phyloP scores from a whole-genome alignment of 2,113 vertebrate genomes.

The Pitta sordida region DNA sequence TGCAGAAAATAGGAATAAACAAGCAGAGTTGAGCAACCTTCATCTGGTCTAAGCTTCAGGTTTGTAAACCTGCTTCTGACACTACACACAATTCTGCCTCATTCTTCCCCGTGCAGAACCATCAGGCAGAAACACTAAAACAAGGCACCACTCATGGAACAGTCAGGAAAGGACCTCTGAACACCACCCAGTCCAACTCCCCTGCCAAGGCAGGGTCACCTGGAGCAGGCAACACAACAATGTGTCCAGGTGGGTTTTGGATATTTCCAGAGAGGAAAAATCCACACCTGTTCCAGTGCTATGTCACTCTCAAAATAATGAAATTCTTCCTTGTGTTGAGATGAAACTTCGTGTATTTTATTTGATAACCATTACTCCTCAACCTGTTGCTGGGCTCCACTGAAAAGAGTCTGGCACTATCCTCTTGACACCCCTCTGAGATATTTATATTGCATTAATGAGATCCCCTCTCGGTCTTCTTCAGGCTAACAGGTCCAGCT shows the following conservation, averaged over 20 bases:
- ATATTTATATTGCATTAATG: neutral
- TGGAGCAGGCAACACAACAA: neutral
- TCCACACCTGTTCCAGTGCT: neutral
- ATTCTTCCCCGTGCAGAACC: neutral
- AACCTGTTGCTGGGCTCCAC: accelerated
- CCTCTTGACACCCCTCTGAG: neutral
- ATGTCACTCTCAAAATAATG: neutral
- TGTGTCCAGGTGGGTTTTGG: neutral
- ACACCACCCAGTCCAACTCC: accelerated
- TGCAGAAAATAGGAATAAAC: neutral
- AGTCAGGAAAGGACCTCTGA: neutral
- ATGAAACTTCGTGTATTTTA: neutral
- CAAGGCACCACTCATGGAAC: neutral
- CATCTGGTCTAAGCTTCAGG: accelerated
- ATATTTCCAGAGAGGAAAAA: neutral
- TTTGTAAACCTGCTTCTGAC: neutral
- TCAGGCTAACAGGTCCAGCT: neutral
- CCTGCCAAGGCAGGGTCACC: neutral
- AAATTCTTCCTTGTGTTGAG: neutral
- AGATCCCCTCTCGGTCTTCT: neutral
- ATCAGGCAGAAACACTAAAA: neutral
- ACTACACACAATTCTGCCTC: accelerated
- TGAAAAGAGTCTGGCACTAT: neutral
- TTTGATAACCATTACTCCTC: neutral
- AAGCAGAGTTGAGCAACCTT: neutral